phyloP scores from a whole-genome alignment of 2,797 vertebrate genomes.

The Hylomyscus alleni region DNA sequence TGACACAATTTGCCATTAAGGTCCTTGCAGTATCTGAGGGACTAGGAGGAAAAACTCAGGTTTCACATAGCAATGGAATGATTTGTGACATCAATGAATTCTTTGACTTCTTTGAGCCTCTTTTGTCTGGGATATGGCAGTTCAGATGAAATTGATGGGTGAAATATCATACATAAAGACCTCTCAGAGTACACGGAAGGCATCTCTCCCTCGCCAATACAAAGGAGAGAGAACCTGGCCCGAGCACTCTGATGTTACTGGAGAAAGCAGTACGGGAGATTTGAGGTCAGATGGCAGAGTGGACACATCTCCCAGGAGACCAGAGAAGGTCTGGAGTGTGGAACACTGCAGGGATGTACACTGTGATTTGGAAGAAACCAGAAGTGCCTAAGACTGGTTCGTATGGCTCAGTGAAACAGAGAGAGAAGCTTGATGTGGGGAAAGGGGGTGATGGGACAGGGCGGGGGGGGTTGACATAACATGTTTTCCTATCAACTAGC shows the following conservation, averaged over 20 bases:
- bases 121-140: neutral
- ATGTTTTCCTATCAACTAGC: neutral
- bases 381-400: neutral
- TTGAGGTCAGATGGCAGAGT: neutral
- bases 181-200: neutral
- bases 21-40: neutral
- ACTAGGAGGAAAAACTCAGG: neutral
- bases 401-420: neutral
- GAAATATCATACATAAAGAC: neutral
- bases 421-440: neutral
- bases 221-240: neutral
- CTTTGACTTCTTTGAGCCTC: neutral
- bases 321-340: neutral
- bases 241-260: accelerated
- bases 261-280: accelerated
- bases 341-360: neutral
- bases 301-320: neutral
- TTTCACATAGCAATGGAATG: neutral
- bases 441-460: accelerated
- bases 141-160: neutral
- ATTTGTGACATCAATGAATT: neutral
- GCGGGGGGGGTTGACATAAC: neutral
- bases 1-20: neutral
- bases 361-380: neutral
- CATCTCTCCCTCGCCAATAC: neutral